Evolutionary conservation across 2,888 invertebrate species (phyloP), one percentile per base, ranked within the genome.

Genomic region (Xanthorhoe spadicearia): DNA sequence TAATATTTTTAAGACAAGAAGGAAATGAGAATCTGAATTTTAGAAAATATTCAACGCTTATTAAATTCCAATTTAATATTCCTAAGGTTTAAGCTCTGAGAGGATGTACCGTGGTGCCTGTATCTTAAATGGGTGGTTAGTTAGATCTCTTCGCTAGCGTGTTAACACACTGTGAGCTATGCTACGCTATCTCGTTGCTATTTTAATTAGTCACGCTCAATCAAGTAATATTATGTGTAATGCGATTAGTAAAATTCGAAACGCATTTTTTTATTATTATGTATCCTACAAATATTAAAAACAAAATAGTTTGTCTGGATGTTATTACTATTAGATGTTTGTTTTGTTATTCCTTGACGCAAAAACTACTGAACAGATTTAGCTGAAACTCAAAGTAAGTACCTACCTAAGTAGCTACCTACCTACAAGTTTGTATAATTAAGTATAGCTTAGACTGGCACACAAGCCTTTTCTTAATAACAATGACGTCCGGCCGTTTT

Each of bases 401-500:
- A n/a, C n/a, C n/a, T n/a, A n/a, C n/a, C n/a, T n/a, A n/a, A n/a
- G n/a, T n/a, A n/a, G n/a, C n/a, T 28, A 28, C 3, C 5, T 28
- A n/a, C n/a, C n/a, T n/a, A n/a, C n/a, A 46, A n/a, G 46, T 7
- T 4, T 46, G 2, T n/a, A 3, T 8, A 10, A 38, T 13, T 43
- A 43, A 38, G 17, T 28, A 63, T 49, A 66, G 48, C 71, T 71
- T 50, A n/a, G n/a, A 71, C 63, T 87, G 75, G 61, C n/a, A 0
- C 4, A 64, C 76, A 35, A 17, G 1, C 83, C 76, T 81, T 78
- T 75, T 72, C 75, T 81, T 86, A 87, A 92, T 88, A 92, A 93
- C 93, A 93, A 92, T 92, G 92, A 88, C 90, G 88, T 92, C 90
- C 90, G 91, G 83, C 70, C 86, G 84, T 91, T 91, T 91, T 91